These are phyloP conservation scores for Rotaria socialis DNA, from an alignment of 2,888 invertebrate genomes.

Conservation along the genomic window DNA sequence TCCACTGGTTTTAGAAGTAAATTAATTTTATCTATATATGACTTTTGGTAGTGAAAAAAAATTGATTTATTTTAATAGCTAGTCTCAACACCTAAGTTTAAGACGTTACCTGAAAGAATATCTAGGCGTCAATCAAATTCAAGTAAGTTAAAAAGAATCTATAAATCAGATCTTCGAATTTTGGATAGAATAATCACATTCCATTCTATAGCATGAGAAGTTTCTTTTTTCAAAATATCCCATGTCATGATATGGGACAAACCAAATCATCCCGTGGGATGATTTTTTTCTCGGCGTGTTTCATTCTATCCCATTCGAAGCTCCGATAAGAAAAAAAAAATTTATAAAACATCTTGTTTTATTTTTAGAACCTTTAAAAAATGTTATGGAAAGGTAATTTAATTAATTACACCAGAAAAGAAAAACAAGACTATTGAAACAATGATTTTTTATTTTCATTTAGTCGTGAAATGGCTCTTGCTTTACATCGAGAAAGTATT, in stretches of 20 bases:
- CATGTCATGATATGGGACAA: too few species aligned
- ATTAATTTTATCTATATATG: neutral
- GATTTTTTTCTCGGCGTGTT: too few species aligned
- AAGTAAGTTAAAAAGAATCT: neutral
- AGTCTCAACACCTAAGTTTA: neutral
- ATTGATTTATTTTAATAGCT: neutral
- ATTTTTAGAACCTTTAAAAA: neutral
- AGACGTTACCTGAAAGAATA: neutral
- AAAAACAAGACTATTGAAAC: neutral
- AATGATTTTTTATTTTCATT: neutral
- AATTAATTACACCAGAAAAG: neutral
- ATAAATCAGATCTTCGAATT: too few species aligned
- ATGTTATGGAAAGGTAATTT: neutral
- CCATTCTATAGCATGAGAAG: too few species aligned
- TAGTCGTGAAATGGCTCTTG: neutral
- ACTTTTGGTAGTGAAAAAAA: neutral
- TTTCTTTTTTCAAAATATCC: too few species aligned
- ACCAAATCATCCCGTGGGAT: too few species aligned
- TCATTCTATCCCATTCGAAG: too few species aligned
- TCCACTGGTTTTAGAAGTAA: slow-evolving; percentile 13
- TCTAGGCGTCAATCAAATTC: neutral
- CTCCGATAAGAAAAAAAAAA: neutral
- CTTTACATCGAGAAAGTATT: neutral
- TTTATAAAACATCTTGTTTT: neutral
- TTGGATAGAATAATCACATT: too few species aligned